A percentile compares a stretch with the other conserved stretches of the same genome.
phyloP scores from a whole-genome alignment of 2,797 vertebrate genomes.

The Catostomus latipinnis region DNA sequence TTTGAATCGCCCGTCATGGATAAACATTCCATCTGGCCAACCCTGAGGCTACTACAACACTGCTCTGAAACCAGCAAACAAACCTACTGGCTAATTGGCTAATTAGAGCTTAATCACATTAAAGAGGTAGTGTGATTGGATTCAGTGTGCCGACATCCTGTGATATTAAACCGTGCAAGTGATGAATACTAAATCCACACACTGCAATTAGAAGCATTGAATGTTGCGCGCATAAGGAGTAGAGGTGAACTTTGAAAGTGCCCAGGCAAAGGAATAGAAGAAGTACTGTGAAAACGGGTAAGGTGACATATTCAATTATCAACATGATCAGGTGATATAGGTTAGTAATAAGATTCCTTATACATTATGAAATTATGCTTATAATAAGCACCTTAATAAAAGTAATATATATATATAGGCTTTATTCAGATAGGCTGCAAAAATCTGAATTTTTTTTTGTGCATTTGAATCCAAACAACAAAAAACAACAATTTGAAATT shows the following conservation, averaged over 20 bases:
- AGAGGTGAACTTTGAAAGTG: conserved; percentile 20
- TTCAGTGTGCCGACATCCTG: conserved; percentile 43
- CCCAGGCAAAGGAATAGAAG: not conserved
- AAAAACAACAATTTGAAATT: too few relatives aligned
- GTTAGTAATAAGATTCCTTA: not conserved
- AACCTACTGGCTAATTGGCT: conserved; percentile 57
- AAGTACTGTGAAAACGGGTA: not conserved
- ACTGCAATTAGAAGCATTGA: conserved; percentile 37
- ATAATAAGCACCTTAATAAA: not conserved
- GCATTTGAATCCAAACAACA: too few relatives aligned
- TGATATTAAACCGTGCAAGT: conserved; percentile 33
- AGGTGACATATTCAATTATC: not conserved
- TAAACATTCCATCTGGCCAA: conserved; percentile 53
- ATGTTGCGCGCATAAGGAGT: conserved; percentile 16
- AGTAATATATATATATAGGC: not conserved
- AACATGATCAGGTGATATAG: not conserved
- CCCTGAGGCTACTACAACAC: conserved; percentile 39
- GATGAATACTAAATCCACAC: conserved; percentile 50
- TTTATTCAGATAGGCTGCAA: too few relatives aligned
- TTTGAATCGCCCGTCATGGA: conserved; percentile 45
- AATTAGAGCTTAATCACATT: conserved; percentile 61
- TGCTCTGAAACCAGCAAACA: conserved; percentile 55
- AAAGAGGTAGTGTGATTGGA: conserved; percentile 55
- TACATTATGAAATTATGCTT: not conserved
- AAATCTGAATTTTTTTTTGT: too few relatives aligned